Evolutionary conservation across 1,140 invertebrate species (phyloP).

Genomic region (Diorhabda elongata): DNA sequence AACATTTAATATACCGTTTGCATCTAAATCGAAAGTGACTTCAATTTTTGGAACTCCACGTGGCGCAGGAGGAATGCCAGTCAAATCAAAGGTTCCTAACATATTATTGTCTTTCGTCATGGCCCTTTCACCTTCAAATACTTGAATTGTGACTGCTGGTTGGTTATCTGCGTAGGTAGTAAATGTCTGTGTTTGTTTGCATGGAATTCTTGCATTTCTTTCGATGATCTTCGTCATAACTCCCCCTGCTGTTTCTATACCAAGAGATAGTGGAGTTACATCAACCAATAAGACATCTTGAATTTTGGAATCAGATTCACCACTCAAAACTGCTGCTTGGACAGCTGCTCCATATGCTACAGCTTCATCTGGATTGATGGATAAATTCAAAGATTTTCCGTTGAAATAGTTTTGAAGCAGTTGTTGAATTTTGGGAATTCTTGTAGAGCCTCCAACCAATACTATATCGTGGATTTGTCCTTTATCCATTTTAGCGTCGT

Average conservation of each 20-base stretch:
- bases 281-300: slow-evolving; percentile 54
- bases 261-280: slow-evolving; percentile 55
- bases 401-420: slow-evolving; percentile 51
- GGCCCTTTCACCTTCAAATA: slow-evolving; percentile 74
- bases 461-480: slow-evolving; percentile 64
- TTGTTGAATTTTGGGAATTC: slow-evolving; percentile 55
- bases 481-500: slow-evolving; percentile 67
- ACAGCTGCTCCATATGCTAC: slow-evolving; percentile 52
- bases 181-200: slow-evolving; percentile 60
- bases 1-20: slow-evolving; percentile 68
- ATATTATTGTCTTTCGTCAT: slow-evolving; percentile 77
- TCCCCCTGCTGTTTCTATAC: slow-evolving; percentile 60
- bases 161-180: slow-evolving; percentile 69
- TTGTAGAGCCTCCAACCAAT: slow-evolving; percentile 67
- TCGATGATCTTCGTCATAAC: slow-evolving; percentile 64
- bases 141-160: slow-evolving; percentile 64
- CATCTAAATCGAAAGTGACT: slow-evolving; percentile 69
- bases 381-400: slow-evolving; percentile 52
- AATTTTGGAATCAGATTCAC: slow-evolving; percentile 45
- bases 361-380: slow-evolving; percentile 53
- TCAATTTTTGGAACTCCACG: slow-evolving; percentile 62
- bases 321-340: slow-evolving; percentile 50
- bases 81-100: slow-evolving; percentile 71
- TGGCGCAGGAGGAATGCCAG: slow-evolving; percentile 56
- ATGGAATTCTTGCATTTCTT: slow-evolving; percentile 59